Conservation (phyloP, 2,888 invertebrate genomes). For the Pteria penguin region DNA sequence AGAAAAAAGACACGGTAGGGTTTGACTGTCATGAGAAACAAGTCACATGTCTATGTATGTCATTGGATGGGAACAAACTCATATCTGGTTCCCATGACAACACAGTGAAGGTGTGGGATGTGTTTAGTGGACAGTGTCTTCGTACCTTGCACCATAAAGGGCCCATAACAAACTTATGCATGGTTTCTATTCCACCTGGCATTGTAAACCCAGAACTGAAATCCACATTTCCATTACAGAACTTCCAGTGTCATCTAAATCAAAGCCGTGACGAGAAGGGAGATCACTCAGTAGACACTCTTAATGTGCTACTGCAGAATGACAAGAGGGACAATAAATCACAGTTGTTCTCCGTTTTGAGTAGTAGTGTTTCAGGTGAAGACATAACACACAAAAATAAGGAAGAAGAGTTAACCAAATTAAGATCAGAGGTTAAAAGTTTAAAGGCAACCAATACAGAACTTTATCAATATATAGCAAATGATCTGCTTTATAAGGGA, state of each 20-base stretch:
- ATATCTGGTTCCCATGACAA: slow-evolving; percentile 89
- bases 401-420: not conserved
- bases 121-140: slow-evolving; percentile 87
- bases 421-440: not conserved
- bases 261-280: slow-evolving; percentile 24
- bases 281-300: not conserved
- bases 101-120: slow-evolving; percentile 90
- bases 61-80: slow-evolving; percentile 86
- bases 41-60: slow-evolving; percentile 87
- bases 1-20: too few species aligned
- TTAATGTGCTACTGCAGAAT: not conserved
- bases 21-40: slow-evolving; percentile 74
- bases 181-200: slow-evolving; percentile 57
- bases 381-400: too few species aligned
- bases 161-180: slow-evolving; percentile 60
- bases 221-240: slow-evolving; percentile 53
- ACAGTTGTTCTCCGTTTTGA: too few species aligned
- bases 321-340: too few species aligned
- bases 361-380: too few species aligned
- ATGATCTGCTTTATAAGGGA: too few species aligned
- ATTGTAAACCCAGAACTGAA: slow-evolving; percentile 49
- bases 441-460: not conserved
- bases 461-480: slow-evolving; percentile 4
- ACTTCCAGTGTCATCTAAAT: slow-evolving; percentile 60
- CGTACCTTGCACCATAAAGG: slow-evolving; percentile 87